Base-by-base conservation (phyloP, 2,113 vertebrate genomes). In the Gymnobelideus leadbeateri region DNA sequence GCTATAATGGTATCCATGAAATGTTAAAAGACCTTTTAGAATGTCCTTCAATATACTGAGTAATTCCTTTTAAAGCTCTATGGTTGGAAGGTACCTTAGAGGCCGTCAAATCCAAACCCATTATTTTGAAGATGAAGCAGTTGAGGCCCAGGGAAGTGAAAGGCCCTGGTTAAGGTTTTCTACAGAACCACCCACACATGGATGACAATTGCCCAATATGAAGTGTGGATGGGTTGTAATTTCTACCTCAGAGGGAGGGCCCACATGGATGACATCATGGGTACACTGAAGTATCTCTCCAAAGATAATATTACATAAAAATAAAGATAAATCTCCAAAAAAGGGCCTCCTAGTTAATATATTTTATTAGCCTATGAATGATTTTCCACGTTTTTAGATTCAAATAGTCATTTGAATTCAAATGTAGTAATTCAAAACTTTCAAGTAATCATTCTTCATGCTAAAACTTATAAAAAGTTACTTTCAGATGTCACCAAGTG, bases 401-500 rank as follows among this genome's bases (percentile, higher is more conserved):
- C 19, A 43, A 84, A 23, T 84, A 43, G 68, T 43, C 16, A 21
- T 23, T 21, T 84, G 19, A 84, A 84, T 43, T 68, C 11, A 43
- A n/a, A 43, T n/a, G 1, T 16, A 43, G n/a, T 84, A 84, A 84
- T 84, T 84, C 47, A 49, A 0, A 94, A 91, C 90, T 93, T 92
- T 37, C 10, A 23, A 61, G 19, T 90, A 46, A 46, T 95, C 23
- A 91, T 24, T 91, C 95, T 97, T 95, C 3, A 89, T 92, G 51
- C n/a, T 95, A 91, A 31, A 96, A 91, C 16, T 95, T 95, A 89
- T 0, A 96, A 96, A 55, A 94, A 61, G 91, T 52, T 91, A 84
- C 91, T 96, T 25, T 68, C 19, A 91, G 68, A 95, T 90, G 21
- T 94, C 51, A 93, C 46, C 57, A 94, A 92, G 50, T 93, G 89